Evolutionary conservation across 53 echinoderm and acorn worm species (phyloP).

Genomic region (Hippasteria phrygiana): DNA sequence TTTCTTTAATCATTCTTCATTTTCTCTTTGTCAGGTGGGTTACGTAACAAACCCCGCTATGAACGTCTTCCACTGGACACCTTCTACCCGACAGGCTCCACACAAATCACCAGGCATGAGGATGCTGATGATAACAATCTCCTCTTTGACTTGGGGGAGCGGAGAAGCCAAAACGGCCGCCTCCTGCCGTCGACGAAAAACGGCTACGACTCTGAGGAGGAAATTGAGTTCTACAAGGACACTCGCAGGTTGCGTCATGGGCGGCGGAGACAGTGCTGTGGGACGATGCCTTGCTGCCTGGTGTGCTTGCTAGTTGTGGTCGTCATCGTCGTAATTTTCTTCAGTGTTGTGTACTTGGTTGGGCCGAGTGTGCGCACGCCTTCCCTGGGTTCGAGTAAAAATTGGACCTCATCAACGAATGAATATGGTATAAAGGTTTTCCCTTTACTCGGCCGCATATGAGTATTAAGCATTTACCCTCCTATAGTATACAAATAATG

Average conservation of each 20-base stretch:
- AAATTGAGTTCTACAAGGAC: slow-evolving; percentile 59
- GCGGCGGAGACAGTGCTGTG: background rate
- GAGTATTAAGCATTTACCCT: no score
- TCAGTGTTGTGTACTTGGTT: background rate
- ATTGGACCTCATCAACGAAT: slow-evolving; percentile 21
- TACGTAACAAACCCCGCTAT: slow-evolving; percentile 38
- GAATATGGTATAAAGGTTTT: slow-evolving; percentile 11
- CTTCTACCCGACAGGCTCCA: slow-evolving; percentile 18
- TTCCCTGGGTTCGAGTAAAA: background rate
- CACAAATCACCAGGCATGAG: background rate
- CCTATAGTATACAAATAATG: no score
- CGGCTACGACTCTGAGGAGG: slow-evolving; percentile 52
- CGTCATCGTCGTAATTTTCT: background rate
- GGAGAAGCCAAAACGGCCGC: slow-evolving; percentile 23
- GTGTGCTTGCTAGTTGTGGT: background rate
- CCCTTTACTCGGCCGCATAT: background rate
- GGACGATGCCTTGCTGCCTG: background rate
- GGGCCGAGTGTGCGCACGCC: background rate
- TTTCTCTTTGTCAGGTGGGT: slow-evolving; percentile 12
- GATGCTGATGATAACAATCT: slow-evolving; percentile 45
- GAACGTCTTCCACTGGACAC: slow-evolving; percentile 52
- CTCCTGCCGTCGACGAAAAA: slow-evolving; percentile 5
- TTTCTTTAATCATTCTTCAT: background rate
- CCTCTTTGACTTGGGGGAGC: slow-evolving; percentile 29
- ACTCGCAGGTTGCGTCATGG: background rate